phyloP scores from a whole-genome alignment of 2,113 vertebrate species.

The Carettochelys insculpta region DNA sequence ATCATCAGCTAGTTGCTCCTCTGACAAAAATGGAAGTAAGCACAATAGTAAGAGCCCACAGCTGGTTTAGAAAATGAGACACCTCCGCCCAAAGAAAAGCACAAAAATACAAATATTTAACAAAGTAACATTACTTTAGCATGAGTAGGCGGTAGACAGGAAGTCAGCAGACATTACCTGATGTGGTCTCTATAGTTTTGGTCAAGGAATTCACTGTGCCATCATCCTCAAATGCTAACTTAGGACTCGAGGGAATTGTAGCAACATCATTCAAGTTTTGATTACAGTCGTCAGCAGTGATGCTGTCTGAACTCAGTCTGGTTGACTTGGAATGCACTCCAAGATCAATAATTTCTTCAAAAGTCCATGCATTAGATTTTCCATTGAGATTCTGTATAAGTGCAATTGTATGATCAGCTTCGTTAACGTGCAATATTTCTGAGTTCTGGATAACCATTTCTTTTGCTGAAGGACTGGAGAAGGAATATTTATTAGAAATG shows the following conservation, averaged over 20 bases:
- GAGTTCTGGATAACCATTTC: conserved; percentile 67
- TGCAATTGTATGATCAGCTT: conserved; percentile 70
- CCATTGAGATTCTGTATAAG: conserved; percentile 76
- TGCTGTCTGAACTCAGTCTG: conserved; percentile 38
- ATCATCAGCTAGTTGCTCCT: conserved; percentile 17
- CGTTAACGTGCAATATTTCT: conserved; percentile 65
- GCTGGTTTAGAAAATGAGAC: background rate
- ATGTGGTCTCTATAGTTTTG: conserved; percentile 83
- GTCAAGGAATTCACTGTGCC: conserved; percentile 77
- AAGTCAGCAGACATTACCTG: conserved; percentile 77
- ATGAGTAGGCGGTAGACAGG: background rate
- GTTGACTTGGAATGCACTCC: conserved; percentile 77
- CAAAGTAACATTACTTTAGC: background rate
- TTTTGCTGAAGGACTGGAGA: conserved; percentile 74
- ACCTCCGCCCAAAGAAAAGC: too few relatives aligned
- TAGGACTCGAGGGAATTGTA: conserved; percentile 73
- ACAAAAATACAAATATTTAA: background rate
- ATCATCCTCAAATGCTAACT: conserved; percentile 80
- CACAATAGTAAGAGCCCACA: conserved; percentile 16
- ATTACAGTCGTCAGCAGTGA: conserved; percentile 73
- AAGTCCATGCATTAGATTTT: conserved; percentile 81
- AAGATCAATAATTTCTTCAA: conserved; percentile 83
- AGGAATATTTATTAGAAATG: conserved; percentile 4
- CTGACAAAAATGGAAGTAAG: background rate
- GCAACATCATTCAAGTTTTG: conserved; percentile 79